Conservation (phyloP, 2,113 vertebrate species). For the Burhinus oedicnemus region DNA sequence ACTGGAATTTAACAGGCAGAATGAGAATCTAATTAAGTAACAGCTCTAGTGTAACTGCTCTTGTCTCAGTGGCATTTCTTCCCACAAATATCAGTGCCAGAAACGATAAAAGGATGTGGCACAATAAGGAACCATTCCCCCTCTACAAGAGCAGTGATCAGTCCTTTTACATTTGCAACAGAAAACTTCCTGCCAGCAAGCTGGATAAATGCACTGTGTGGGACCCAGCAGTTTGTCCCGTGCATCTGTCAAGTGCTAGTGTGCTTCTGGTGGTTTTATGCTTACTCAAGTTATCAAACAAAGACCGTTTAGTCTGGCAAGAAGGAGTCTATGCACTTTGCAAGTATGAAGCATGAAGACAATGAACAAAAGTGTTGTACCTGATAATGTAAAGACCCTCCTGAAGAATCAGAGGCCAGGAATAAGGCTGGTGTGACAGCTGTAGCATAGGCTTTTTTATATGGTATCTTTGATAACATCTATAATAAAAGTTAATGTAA, state of each 20-base stretch:
- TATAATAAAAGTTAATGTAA: background rate
- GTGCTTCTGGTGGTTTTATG: background rate
- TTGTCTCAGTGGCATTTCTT: conserved; percentile 29
- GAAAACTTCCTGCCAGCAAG: background rate
- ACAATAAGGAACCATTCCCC: background rate
- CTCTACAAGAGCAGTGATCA: background rate
- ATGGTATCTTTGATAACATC: background rate
- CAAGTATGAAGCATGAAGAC: background rate
- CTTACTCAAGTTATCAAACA: background rate
- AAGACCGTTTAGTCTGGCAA: background rate
- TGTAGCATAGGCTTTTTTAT: background rate
- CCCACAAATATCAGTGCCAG: background rate
- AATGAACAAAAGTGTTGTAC: background rate
- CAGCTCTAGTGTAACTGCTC: background rate
- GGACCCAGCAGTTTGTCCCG: background rate
- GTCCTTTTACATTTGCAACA: background rate
- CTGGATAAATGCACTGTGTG: background rate
- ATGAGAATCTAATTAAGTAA: conserved; percentile 49
- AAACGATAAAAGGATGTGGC: background rate
- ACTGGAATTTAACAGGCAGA: conserved; percentile 28
- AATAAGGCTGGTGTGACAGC: background rate
- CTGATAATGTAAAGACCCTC: background rate
- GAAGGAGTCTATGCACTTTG: background rate
- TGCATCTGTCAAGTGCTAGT: conserved; percentile 12
- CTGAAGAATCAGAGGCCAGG: background rate